These are phyloP conservation scores for Anguilla megastoma DNA, from an alignment of 2,797 vertebrate genomes.

Conservation along the genomic window DNA sequence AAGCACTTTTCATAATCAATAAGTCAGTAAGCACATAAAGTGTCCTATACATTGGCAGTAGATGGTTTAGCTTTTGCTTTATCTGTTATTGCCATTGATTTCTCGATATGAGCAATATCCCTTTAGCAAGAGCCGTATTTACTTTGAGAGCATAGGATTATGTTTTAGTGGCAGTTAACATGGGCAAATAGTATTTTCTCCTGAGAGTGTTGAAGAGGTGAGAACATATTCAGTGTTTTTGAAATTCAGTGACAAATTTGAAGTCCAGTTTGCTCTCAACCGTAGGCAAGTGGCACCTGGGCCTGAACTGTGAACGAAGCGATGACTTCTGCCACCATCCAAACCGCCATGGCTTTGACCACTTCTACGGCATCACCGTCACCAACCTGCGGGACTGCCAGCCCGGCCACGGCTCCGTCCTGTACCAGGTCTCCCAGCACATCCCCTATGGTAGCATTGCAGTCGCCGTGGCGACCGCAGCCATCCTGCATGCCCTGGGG, in stretches of 20 bases:
- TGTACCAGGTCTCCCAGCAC: conserved; percentile 50
- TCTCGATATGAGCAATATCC: background rate
- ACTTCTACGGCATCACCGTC: conserved; percentile 82
- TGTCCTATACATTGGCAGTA: background rate
- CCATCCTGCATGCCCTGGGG: conserved; percentile 51
- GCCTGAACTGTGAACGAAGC: conserved; percentile 76
- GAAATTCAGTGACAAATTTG: background rate
- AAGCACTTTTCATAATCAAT: background rate
- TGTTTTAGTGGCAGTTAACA: too few relatives aligned
- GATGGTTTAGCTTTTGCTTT: background rate
- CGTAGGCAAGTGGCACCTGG: conserved; percentile 91
- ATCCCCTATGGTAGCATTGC: conserved; percentile 45
- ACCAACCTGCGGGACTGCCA: conserved; percentile 88
- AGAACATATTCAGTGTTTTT: background rate
- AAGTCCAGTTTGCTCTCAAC: conserved; percentile 32
- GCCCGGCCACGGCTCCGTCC: conserved; percentile 74
- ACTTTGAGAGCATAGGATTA: background rate
- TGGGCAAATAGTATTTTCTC: background rate
- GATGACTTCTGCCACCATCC: conserved; percentile 90
- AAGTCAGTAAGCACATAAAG: background rate
- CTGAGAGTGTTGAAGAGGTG: background rate
- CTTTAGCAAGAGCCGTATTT: background rate
- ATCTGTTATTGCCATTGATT: background rate
- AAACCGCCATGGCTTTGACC: conserved; percentile 79
- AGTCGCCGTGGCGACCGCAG: conserved; percentile 53